Evolutionary conservation across 2,113 vertebrate species (phyloP), one percentile per base, ranked within the genome.

Genomic region (Odocoileus hemionus): DNA sequence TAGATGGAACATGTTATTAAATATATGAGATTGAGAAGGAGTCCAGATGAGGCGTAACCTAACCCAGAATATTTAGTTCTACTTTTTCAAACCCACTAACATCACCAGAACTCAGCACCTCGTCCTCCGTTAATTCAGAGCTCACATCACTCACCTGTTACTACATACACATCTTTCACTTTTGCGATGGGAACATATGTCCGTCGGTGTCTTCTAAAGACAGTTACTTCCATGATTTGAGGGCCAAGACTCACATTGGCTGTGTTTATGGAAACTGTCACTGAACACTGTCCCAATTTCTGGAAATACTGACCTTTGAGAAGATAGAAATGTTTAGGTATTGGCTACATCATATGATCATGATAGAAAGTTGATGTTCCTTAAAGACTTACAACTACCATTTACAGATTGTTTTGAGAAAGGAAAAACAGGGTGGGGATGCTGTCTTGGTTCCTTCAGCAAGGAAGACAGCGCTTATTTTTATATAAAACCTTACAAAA

Each of bases 271-370:
- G 99, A 99, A 93, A 99, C n/a, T 15, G 30, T 98, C 4, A 95
- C 99, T 67, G 99, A 99, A 76, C 99, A 99, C 55, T 98, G 98
- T 28, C 99, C 99, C 1, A 97, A 98, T 7, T 97, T 99, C 98
- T 99, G 98, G 64, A 98, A 99, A 98, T 99, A 99, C 83, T 99
- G 99, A 87, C 99, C 99, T 99, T 97, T 54, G 60, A 98, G 97
- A 86, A 14, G 92, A 91, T 1, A 25, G 10, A 39, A 80, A 86
- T 19, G 43, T 83, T 28, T 2, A 90, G 43, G 79, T 91, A 89
- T 33, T 94, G 26, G 57, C 45, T 78, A 88, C 5, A 54, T 17
- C 6, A 52, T 86, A 26, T 33, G 28, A 82, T 54, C 80, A 5
- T 87, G 83, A 14, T 1, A 54, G 76, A 6, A 91, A 84, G 74